Evolutionary conservation across 2,888 invertebrate genomes (phyloP), one percentile per base, ranked within the genome.

Genomic region (Venusia cambrica): DNA sequence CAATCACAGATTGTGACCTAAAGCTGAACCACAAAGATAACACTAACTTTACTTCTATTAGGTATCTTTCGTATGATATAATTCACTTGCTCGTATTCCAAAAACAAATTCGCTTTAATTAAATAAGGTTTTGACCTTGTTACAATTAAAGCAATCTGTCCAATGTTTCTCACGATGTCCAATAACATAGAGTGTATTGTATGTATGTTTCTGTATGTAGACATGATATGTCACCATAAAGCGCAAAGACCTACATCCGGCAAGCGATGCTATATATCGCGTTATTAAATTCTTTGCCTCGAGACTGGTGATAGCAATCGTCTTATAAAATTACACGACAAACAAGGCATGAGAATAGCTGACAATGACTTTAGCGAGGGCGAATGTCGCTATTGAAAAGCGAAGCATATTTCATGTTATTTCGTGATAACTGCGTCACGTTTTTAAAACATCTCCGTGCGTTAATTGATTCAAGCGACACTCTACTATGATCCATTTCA

Each of bases 201-300:
- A 16, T 12, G 22, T 17, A 12, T 11, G 21, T 6, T n/a, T n/a
- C 22, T 20, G 9, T 34, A 27, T 38, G 38, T 24, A 22, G 28
- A 33, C 21, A 29, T 29, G 33, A 13, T 27, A 38, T n/a, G n/a
- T 32, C 14, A 26, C 20, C 25, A 39, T 39, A 30, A 39, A 29
- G 20, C 13, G 18, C 28, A 30, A 34, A 38, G 37, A 22, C 28
- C 27, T 45, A 51, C 48, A 65, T 69, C 64, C 53, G 57, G 54
- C 51, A 58, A 61, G 55, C 48, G 38, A 42, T 42, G 60, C 69
- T 71, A 70, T 69, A 65, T 66, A 64, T 59, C 59, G 60, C 75
- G 70, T 80, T 84, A 84, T 85, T 84, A 83, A 84, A 84, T 85
- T 84, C 75, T 78, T 81, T 79, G 68, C 65, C 66, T 60, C 58